Base-by-base conservation (phyloP, 2,113 vertebrate species). In the Holacanthus passer region DNA sequence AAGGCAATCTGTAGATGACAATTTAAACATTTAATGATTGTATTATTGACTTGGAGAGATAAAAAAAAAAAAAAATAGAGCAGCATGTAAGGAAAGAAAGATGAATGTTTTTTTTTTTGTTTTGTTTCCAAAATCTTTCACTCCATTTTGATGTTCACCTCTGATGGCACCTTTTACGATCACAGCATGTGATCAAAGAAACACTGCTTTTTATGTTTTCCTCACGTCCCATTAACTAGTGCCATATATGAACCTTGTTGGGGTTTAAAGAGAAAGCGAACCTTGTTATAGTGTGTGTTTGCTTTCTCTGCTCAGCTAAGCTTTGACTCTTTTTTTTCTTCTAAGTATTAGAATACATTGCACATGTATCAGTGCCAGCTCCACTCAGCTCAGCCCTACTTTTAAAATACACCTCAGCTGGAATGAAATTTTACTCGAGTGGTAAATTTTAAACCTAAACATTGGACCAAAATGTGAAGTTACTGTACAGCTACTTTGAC, bases 391-490 rank as follows among this genome's bases (percentile, higher is more conserved):
- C 73, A 64, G 41, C 81, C 71, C 55, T 27, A 55, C 69, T 85
- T 84, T 81, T 73, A 37, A 85, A 83, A 50, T 32, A 82, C 56
- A 80, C 45, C 70, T 75, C 53, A 87, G 71, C 48, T 70, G 17
- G 81, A 76, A 83, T 65, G 1, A 22, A 41, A 66, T 58, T 83
- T 73, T 69, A 80, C 66, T 80, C 20, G 2, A 78, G 73, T 82
- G 79, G 76, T 72, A 55, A 73, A 77, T 87, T 84, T 75, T 78
- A 75, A 89, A 84, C 67, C 76, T 24, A 84, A 86, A 71, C 83
- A 82, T 91, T 79, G 92, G 93, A 94, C 94, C 93, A 94, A 93
- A 93, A 93, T 92, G 91, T 93, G 90, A 94, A 91, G 79, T 79
- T 81, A 82, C 73, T 89, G 90, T 91, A 91, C 87, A 90, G 84